phyloP scores from a whole-genome alignment of 2,113 vertebrate genomes.

The Sylvia atricapilla region DNA sequence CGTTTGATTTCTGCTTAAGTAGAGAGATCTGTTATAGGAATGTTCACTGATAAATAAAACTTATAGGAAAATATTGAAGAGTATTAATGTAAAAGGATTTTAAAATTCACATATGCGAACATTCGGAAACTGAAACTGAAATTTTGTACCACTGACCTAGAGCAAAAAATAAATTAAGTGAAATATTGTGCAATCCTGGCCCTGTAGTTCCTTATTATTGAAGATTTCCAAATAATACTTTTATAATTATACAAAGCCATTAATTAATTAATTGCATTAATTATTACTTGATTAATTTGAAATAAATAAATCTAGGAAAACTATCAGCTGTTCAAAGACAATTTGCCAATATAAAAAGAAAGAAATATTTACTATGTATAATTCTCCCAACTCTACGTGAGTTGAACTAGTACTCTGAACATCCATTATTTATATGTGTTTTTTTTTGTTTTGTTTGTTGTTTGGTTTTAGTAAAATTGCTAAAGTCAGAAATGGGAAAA shows the following conservation, averaged over 20 bases:
- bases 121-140: background rate
- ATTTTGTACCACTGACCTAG: background rate
- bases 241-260: background rate
- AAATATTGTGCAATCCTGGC: background rate
- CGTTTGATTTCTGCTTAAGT: background rate
- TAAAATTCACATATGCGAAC: background rate
- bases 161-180: background rate
- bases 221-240: background rate
- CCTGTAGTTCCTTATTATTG: background rate
- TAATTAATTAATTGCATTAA: background rate
- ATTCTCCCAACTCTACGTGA: background rate
- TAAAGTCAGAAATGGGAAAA: background rate
- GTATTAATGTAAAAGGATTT: background rate
- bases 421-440: background rate
- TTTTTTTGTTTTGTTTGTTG: background rate
- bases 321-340: background rate
- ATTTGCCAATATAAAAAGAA: background rate
- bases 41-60: background rate
- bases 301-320: slow-evolving; percentile 18
- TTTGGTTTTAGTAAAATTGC: background rate
- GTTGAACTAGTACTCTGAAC: background rate
- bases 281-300: background rate
- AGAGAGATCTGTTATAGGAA: background rate
- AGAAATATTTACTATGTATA: background rate
- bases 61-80: background rate